These are phyloP conservation scores for Chesias legatella DNA, from an alignment of 2,888 invertebrate genomes.

Conservation along the genomic window DNA sequence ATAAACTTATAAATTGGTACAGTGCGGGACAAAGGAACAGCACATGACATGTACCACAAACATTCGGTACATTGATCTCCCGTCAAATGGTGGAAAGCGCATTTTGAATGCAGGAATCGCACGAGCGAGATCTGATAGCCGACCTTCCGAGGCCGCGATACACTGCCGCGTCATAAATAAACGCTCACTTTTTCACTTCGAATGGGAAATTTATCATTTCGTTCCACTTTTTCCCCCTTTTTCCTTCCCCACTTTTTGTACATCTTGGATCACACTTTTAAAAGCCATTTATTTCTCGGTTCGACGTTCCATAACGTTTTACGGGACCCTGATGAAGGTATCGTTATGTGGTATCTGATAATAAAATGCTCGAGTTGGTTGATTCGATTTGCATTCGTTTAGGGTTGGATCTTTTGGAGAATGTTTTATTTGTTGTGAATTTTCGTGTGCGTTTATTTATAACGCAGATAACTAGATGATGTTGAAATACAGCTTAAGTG, in stretches of 20 bases:
- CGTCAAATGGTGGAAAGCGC: constrained; percentile 50
- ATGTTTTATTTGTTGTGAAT: constrained; percentile 26
- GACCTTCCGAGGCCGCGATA: constrained; percentile 53
- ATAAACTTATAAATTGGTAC: constrained; percentile 13
- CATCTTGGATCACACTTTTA: constrained; percentile 77
- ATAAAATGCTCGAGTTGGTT: constrained; percentile 66
- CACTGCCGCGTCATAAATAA: constrained; percentile 71
- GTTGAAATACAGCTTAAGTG: too few relatives aligned
- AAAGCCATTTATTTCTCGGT: constrained; percentile 72
- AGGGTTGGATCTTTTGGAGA: constrained; percentile 39
- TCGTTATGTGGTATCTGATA: constrained; percentile 69
- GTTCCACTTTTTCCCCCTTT: constrained; percentile 60
- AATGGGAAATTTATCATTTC: constrained; percentile 74
- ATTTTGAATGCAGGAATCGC: constrained; percentile 53
- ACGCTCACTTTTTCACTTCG: constrained; percentile 70
- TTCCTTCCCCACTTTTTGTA: constrained; percentile 63
- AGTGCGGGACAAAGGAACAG: constrained; percentile 28
- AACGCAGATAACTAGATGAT: neutral
- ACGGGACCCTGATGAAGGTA: constrained; percentile 66
- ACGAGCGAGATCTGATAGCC: constrained; percentile 66
- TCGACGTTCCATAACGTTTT: constrained; percentile 64
- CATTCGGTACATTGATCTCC: constrained; percentile 38
- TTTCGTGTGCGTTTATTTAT: constrained; percentile 4
- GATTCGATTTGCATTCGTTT: constrained; percentile 61
- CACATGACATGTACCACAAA: constrained; percentile 21